A percentile compares a stretch with the other conserved stretches of the same genome.
Conservation (phyloP, 2,113 vertebrate species). For the Albula glossodonta region DNA sequence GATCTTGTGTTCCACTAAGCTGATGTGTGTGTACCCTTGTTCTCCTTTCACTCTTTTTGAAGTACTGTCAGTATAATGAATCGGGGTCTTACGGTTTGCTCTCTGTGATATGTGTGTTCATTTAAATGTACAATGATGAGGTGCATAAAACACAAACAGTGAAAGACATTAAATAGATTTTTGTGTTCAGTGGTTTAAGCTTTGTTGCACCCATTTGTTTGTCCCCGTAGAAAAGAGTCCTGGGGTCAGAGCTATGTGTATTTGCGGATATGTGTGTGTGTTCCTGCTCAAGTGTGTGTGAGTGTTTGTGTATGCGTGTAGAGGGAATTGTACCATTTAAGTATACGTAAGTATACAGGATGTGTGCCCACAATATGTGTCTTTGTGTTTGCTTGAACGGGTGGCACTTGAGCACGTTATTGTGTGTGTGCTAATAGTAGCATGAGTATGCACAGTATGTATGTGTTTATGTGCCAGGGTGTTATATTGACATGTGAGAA, state of each 20-base stretch:
- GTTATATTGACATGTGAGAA: background rate
- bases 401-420: background rate
- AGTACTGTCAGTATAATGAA: background rate
- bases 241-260: background rate
- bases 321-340: too few relatives aligned
- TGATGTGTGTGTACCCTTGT: slow-evolving; percentile 8
- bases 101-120: background rate
- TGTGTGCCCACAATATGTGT: background rate
- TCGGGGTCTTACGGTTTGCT: too few relatives aligned
- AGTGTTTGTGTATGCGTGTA: background rate
- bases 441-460: background rate
- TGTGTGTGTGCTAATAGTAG: background rate
- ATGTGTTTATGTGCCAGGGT: background rate
- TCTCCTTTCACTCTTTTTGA: background rate
- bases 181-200: too few relatives aligned
- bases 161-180: background rate
- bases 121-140: background rate
- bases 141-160: background rate
- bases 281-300: background rate
- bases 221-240: background rate
- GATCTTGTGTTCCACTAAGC: slow-evolving; percentile 16
- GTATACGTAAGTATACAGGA: background rate
- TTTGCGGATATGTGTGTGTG: background rate
- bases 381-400: background rate
- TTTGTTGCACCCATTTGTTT: background rate